These are phyloP conservation scores for Luscinia luscinia DNA, from an alignment of 2,797 vertebrate genomes.

Conservation along the genomic window DNA sequence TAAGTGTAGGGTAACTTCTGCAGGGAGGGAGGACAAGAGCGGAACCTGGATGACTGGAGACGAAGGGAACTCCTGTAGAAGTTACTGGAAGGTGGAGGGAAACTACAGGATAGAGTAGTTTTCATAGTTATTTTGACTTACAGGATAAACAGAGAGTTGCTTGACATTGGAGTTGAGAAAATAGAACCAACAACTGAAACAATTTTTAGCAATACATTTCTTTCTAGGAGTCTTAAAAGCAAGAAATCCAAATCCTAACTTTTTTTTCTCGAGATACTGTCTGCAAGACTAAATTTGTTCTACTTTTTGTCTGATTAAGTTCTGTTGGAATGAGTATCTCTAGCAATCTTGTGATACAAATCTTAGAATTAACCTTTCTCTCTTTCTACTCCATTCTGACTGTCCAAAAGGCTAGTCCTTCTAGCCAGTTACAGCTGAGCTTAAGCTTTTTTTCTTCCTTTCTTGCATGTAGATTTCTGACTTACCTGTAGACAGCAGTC, in stretches of 20 bases:
- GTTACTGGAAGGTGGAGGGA: background rate
- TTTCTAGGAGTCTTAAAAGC: background rate
- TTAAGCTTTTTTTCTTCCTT: background rate
- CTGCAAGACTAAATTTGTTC: background rate
- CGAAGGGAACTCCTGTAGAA: background rate
- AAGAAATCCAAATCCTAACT: background rate
- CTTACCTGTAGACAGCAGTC: background rate
- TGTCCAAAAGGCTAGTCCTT: background rate
- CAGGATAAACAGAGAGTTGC: background rate
- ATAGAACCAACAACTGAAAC: background rate
- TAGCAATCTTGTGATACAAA: background rate
- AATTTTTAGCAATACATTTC: background rate
- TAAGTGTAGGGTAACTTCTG: background rate
- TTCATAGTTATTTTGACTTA: background rate
- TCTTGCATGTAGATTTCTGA: background rate
- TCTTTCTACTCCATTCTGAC: background rate
- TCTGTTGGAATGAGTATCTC: background rate
- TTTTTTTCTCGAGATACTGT: background rate
- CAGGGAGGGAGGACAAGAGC: background rate
- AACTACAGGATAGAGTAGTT: background rate
- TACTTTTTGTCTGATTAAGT: background rate
- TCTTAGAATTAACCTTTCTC: background rate
- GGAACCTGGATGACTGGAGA: background rate
- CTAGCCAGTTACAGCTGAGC: background rate
- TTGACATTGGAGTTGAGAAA: background rate